Evolutionary conservation across 2,113 vertebrate genomes (phyloP).

Genomic region (Tragelaphus buxtoni): DNA sequence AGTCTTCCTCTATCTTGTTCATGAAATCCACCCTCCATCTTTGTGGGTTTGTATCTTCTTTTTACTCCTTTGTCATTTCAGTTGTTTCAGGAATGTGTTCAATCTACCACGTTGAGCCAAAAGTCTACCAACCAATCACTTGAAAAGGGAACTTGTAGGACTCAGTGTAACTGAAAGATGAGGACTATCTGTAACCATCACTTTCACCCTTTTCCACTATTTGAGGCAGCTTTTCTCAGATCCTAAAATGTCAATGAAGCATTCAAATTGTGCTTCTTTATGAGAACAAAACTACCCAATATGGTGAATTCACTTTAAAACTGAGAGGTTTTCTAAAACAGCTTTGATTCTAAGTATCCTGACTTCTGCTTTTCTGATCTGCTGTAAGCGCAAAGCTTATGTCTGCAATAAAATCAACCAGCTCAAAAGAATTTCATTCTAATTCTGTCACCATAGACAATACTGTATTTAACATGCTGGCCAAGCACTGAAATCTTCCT

Average conservation of each 20-base stretch:
- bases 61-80: background rate
- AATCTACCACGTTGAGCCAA: background rate
- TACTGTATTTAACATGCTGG: background rate
- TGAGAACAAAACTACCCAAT: background rate
- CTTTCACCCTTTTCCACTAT: background rate
- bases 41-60: background rate
- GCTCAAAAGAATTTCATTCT: background rate
- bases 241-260: background rate
- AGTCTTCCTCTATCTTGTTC: background rate
- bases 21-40: background rate
- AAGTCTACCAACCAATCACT: background rate
- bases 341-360: background rate
- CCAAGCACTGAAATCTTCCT: background rate
- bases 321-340: background rate
- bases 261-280: background rate
- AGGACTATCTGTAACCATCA: background rate
- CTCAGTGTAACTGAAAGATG: background rate
- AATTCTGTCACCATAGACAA: background rate
- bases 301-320: constrained; percentile 16
- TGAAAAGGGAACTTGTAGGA: background rate
- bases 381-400: background rate
- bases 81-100: background rate
- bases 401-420: constrained; percentile 12
- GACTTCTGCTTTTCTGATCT: constrained; percentile 24
- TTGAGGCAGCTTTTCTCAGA: background rate